Evolutionary conservation across 2,113 vertebrate species (phyloP).

Genomic region (Mystacornis crossleyi): DNA sequence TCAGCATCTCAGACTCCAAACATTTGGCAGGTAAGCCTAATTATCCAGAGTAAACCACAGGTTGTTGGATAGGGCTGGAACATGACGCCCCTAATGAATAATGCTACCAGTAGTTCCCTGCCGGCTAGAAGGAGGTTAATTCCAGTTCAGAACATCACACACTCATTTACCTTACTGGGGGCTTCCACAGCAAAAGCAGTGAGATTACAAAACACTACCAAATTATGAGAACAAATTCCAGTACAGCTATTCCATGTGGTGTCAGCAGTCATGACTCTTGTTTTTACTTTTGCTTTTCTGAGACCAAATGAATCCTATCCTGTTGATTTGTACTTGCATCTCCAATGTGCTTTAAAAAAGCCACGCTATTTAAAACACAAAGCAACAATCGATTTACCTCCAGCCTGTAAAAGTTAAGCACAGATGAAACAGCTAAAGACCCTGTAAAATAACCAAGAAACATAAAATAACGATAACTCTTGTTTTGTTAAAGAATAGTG

Average conservation of each 20-base stretch:
- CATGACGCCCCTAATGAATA: not conserved
- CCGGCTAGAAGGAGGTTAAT: not conserved
- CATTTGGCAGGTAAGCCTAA: not conserved
- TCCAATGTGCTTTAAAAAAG: not conserved
- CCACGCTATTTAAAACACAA: constrained; percentile 12
- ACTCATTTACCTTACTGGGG: not conserved
- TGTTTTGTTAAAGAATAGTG: constrained; percentile 42
- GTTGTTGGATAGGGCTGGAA: not conserved
- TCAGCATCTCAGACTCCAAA: not conserved
- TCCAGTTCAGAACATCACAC: not conserved
- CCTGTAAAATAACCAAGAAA: constrained; percentile 56
- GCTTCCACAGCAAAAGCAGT: not conserved
- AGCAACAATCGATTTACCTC: constrained; percentile 31
- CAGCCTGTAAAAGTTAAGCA: constrained; percentile 37
- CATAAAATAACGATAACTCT: constrained; percentile 48
- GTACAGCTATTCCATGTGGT: not conserved
- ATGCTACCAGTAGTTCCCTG: not conserved
- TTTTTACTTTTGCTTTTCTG: not conserved
- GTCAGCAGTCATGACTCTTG: not conserved
- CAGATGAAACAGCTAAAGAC: constrained; percentile 45
- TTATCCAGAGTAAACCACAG: not conserved
- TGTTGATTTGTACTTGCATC: not conserved
- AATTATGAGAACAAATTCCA: not conserved
- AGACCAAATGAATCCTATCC: not conserved
- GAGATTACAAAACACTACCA: not conserved